A percentile compares a stretch with the other conserved stretches of the same genome.
Evolutionary conservation across 2,113 vertebrate species (phyloP).

Genomic region (Pseudorhombus dupliciocellatus): DNA sequence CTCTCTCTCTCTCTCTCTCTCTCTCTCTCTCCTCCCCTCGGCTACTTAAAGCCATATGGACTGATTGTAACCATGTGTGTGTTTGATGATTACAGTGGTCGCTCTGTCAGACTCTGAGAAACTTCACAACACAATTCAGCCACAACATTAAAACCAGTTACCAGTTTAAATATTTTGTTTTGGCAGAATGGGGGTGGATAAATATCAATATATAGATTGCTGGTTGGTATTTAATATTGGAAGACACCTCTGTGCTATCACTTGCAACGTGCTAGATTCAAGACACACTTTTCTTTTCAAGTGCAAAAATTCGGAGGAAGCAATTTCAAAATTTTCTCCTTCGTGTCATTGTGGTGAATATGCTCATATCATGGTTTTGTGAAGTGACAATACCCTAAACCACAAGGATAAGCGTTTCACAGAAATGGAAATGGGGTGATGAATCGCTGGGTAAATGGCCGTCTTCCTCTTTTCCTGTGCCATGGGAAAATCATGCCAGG

Average conservation of each 20-base stretch:
- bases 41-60: conserved; percentile 60
- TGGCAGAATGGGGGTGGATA: not conserved
- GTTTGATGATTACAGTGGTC: conserved; percentile 68
- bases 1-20: conserved; percentile 14
- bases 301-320: conserved; percentile 23
- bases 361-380: conserved; percentile 59
- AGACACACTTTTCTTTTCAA: conserved; percentile 3
- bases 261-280: conserved; percentile 15
- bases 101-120: conserved; percentile 64
- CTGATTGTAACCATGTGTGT: conserved; percentile 69
- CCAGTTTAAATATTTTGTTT: not conserved
- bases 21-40: conserved; percentile 18
- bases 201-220: not conserved
- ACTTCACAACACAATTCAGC: conserved; percentile 7
- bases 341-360: conserved; percentile 56
- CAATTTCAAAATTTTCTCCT: conserved; percentile 26
- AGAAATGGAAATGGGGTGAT: conserved; percentile 56
- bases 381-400: conserved; percentile 55
- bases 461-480: conserved; percentile 45
- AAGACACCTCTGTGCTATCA: not conserved
- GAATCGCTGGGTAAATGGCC: conserved; percentile 34
- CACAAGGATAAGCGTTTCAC: conserved; percentile 58
- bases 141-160: conserved; percentile 3
- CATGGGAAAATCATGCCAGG: conserved; percentile 52
- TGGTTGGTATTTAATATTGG: conserved; percentile 5